Evolutionary conservation across 1,140 invertebrate species (phyloP).

Genomic region (Drosophila nikananu): DNA sequence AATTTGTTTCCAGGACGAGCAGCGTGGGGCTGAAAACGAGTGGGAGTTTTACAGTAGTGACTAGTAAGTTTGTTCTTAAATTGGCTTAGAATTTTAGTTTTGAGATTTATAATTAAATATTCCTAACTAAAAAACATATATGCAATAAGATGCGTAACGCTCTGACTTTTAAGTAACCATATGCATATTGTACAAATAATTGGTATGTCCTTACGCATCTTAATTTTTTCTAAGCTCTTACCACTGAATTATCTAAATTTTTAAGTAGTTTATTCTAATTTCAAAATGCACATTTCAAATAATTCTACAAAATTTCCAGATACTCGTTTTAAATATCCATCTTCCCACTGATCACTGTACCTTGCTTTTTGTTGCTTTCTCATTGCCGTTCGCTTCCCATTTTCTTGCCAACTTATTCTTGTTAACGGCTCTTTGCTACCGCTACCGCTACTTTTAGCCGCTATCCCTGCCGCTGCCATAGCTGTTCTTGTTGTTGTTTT

Average conservation of each 20-base stretch:
- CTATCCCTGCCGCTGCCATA: constrained; percentile 16
- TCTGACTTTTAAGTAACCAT: too few relatives aligned
- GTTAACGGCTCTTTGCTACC: constrained; percentile 71
- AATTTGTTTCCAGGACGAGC: constrained; percentile 73
- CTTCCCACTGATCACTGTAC: constrained; percentile 4
- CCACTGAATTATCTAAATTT: too few relatives aligned
- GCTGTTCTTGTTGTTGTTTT: constrained; percentile 36
- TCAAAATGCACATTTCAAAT: too few relatives aligned
- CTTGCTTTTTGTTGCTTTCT: constrained; percentile 21
- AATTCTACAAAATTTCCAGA: background rate
- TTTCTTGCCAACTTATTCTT: constrained; percentile 70
- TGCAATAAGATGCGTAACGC: too few relatives aligned
- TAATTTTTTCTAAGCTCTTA: too few relatives aligned
- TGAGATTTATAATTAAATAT: background rate
- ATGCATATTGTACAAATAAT: too few relatives aligned
- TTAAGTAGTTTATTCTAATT: too few relatives aligned
- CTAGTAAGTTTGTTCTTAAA: background rate
- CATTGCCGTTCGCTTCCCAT: constrained; percentile 20
- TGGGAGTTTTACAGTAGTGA: constrained; percentile 12
- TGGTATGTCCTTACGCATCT: too few relatives aligned
- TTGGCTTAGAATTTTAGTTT: background rate
- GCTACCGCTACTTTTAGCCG: constrained; percentile 62
- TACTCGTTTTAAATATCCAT: too few relatives aligned
- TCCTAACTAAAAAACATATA: too few relatives aligned
- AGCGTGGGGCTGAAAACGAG: background rate